Evolutionary conservation across 2,797 vertebrate species (phyloP), one percentile per base, ranked within the genome.

Genomic region (Scolopax bukidnonensis): DNA sequence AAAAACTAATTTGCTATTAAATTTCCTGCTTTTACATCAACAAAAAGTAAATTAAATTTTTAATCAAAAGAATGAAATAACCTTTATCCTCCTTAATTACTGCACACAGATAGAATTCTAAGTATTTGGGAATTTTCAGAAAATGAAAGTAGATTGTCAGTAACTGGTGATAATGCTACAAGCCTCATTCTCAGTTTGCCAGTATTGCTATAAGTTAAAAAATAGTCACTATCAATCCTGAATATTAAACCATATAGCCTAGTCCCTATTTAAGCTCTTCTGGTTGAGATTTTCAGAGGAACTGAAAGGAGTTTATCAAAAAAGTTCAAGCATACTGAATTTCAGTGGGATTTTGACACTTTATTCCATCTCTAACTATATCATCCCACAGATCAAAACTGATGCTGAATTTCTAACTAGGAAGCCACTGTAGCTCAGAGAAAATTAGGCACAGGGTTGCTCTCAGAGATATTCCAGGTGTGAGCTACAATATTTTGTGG

Each of bases 41-140:
- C 60, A 95, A 41, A 93, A 97, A 96, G 94, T 96, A 94, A 96
- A 96, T 91, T 92, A 23, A 94, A 70, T 86, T 96, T 95, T 95
- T 97, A 95, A 91, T 89, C 71, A 91, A 93, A 96, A 70, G 69
- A 95, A 63, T 36, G 77, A 95, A 96, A 90, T 85, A 65, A 84
- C 78, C 60, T 95, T 91, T 77, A 82, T 24, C 36, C 16, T 75
- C 11, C 59, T 95, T 96, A 96, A 93, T 95, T 92, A 81, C 74
- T 84, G 61, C 36, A 60, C 68, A 68, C 51, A 93, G 56, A 38
- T n/a, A 88, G 76, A 95, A 84, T 90, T 90, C 20, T 61, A 93
- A 95, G 41, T 87, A 83, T n/a, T 67, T 76, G 71, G 13, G 51
- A 79, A 63, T 83, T 93, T 96, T 90, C 61, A 87, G 91, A 74